phyloP scores from a whole-genome alignment of 1,140 invertebrate genomes.

The Pararge aegeria region DNA sequence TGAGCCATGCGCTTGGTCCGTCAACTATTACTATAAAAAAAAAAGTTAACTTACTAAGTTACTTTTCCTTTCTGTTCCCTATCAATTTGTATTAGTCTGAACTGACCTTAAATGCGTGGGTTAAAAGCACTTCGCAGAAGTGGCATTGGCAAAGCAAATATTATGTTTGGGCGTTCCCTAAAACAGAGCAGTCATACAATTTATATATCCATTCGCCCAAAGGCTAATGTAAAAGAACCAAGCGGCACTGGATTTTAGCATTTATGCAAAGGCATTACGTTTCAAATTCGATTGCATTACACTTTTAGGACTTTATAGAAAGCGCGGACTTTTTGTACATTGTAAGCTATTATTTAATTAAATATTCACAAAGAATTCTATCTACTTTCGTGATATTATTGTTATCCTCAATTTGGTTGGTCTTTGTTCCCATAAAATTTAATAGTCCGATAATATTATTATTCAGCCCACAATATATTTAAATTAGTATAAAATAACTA shows the following conservation, averaged over 20 bases:
- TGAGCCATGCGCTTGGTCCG: too few species aligned
- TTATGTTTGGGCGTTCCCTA: conserved; percentile 29
- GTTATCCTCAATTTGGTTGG: too few species aligned
- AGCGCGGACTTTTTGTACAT: background rate
- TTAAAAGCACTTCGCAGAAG: conserved; percentile 33
- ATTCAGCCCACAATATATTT: too few species aligned
- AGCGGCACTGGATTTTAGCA: background rate
- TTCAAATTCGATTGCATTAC: background rate
- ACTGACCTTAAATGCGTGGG: conserved; percentile 17
- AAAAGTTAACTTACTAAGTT: too few species aligned
- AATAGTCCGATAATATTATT: too few species aligned
- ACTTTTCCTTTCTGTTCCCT: too few species aligned
- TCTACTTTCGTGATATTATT: too few species aligned
- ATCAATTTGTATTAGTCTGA: background rate
- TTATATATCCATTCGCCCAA: conserved; percentile 12
- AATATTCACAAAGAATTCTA: background rate
- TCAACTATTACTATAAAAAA: too few species aligned
- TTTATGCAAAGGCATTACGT: background rate
- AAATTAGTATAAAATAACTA: too few species aligned
- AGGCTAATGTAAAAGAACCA: background rate
- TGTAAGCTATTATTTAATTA: background rate
- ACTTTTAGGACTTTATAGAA: background rate
- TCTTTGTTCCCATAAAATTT: too few species aligned
- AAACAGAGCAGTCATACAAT: conserved; percentile 13
- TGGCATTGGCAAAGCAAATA: conserved; percentile 40